Conservation (phyloP, 2,888 invertebrate genomes). For the Quadriops clusia region DNA sequence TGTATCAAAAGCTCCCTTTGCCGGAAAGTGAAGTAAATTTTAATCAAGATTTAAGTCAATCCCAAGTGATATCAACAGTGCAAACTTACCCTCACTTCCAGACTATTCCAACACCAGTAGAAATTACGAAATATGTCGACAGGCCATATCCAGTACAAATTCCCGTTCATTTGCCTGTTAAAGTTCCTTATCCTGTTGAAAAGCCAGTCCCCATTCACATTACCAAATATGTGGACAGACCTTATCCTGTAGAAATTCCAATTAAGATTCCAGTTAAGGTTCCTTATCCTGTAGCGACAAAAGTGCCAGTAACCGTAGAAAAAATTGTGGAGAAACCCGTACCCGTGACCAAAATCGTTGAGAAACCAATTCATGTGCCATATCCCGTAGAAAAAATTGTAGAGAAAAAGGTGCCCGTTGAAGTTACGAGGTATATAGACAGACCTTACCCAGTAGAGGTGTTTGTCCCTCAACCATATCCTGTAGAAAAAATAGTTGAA, state of each 20-base stretch:
- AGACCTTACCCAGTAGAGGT: conserved; percentile 27
- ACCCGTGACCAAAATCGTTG: conserved; percentile 23
- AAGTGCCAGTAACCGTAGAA: conserved; percentile 39
- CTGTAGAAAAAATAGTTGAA: conserved; percentile 39
- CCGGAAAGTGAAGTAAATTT: too few relatives aligned
- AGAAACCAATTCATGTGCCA: conserved; percentile 31
- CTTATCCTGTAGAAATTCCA: conserved; percentile 23
- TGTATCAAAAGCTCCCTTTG: too few relatives aligned
- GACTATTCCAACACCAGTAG: conserved; percentile 29
- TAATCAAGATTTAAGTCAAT: too few relatives aligned
- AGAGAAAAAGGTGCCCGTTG: conserved; percentile 38
- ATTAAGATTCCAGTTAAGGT: conserved; percentile 35
- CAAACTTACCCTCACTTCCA: too few relatives aligned
- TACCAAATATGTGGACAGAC: conserved; percentile 37
- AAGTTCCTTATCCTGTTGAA: conserved; percentile 25
- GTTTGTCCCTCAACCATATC: conserved; percentile 33
- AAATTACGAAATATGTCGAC: conserved; percentile 34
- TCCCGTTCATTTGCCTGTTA: conserved; percentile 13
- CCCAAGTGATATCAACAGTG: too few relatives aligned
- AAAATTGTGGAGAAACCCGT: conserved; percentile 40
- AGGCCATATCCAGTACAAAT: conserved; percentile 38
- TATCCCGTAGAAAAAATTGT: conserved; percentile 43
- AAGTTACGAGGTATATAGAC: conserved; percentile 41
- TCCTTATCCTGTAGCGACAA: conserved; percentile 39
- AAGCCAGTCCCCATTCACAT: conserved; percentile 29